These are phyloP conservation scores for Falco rusticolus DNA, from an alignment of 2,797 vertebrate genomes.

Conservation along the genomic window DNA sequence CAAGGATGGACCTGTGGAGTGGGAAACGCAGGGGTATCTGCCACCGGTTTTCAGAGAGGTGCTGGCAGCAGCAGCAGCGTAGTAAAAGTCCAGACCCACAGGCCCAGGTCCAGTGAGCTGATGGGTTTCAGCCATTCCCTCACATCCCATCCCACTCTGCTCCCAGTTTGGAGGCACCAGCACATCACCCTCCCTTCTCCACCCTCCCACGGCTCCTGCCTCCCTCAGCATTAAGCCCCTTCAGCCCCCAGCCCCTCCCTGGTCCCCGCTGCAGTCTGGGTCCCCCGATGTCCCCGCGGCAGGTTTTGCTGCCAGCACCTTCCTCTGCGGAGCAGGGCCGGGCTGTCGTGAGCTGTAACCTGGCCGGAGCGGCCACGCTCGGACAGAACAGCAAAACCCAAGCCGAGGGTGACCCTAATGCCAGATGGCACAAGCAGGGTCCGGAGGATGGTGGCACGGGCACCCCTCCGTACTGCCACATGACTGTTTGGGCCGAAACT, in stretches of 20 bases:
- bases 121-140: background rate
- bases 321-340: rapidly evolving
- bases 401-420: rapidly evolving
- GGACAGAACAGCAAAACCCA: rapidly evolving
- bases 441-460: rapidly evolving
- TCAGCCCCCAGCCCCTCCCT: background rate
- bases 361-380: background rate
- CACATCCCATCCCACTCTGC: background rate
- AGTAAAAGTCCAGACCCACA: background rate
- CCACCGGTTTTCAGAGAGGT: background rate
- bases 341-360: rapidly evolving
- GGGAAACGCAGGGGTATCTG: background rate
- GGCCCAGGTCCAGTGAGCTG: background rate
- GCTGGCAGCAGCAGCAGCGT: background rate
- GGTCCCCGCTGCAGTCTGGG: background rate
- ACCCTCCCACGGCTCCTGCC: background rate
- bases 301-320: background rate
- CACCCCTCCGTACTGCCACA: rapidly evolving
- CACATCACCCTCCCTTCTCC: background rate
- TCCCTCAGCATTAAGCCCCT: background rate
- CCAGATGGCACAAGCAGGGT: background rate
- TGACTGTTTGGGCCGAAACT: background rate
- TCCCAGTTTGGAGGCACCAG: background rate
- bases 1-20: rapidly evolving
- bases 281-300: rapidly evolving